Percentiles rank a stretch among this genome's conserved stretches.
These are phyloP conservation scores for Malurus splendens DNA, from an alignment of 2,797 vertebrate species.

Conservation along the genomic window DNA sequence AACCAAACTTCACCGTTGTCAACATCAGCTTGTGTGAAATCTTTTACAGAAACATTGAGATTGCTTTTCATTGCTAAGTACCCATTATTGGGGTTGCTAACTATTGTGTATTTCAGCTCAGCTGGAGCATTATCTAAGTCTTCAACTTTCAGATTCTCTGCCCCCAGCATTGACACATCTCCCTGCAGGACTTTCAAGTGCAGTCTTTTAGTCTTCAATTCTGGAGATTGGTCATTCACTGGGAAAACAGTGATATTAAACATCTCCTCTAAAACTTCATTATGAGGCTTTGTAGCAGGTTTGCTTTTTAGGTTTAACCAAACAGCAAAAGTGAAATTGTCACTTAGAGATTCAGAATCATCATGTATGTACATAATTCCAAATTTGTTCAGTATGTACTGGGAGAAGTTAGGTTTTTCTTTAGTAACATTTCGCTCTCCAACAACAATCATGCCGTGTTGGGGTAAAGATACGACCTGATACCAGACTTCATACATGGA, in stretches of 20 bases:
- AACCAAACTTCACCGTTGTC: slow-evolving; percentile 80
- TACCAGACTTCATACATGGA: slow-evolving; percentile 86
- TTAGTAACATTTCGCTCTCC: slow-evolving; percentile 84
- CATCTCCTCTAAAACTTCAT: slow-evolving; percentile 75
- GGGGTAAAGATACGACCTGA: slow-evolving; percentile 81
- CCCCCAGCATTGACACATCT: slow-evolving; percentile 66
- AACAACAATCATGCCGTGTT: slow-evolving; percentile 77
- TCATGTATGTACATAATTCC: slow-evolving; percentile 85
- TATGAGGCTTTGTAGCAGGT: slow-evolving; percentile 70
- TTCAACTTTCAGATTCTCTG: slow-evolving; percentile 80
- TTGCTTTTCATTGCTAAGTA: slow-evolving; percentile 75
- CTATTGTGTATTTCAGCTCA: slow-evolving; percentile 81
- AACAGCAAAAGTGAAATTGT: slow-evolving; percentile 80
- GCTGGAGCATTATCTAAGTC: slow-evolving; percentile 82
- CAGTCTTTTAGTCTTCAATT: slow-evolving; percentile 86
- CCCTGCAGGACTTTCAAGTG: slow-evolving; percentile 81
- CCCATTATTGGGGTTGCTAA: slow-evolving; percentile 85
- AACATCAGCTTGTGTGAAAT: slow-evolving; percentile 86
- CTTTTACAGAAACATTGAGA: slow-evolving; percentile 68
- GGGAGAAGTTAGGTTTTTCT: slow-evolving; percentile 89
- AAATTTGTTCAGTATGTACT: slow-evolving; percentile 83
- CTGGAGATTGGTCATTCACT: slow-evolving; percentile 84
- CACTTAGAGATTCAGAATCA: slow-evolving; percentile 81
- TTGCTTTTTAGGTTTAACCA: slow-evolving; percentile 85
- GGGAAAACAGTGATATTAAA: slow-evolving; percentile 84